Percentiles rank a stretch among this genome's conserved stretches.
These are phyloP conservation scores for Dichetophora obliterata DNA, from an alignment of 2,888 invertebrate species.

Conservation along the genomic window DNA sequence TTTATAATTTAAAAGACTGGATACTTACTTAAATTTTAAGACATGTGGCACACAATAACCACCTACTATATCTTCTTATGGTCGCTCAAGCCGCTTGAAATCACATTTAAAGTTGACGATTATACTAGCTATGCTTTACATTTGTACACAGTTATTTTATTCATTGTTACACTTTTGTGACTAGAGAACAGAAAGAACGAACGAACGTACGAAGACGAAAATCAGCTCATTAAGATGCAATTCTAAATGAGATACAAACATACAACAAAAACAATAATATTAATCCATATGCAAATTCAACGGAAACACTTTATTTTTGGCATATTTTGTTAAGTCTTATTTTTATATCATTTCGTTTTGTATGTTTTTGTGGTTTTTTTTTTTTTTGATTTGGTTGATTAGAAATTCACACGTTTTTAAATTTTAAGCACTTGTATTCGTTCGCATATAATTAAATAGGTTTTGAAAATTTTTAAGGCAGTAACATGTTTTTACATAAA, in stretches of 20 bases:
- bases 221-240: conserved; percentile 11
- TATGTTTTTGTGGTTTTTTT: background rate
- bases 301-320: conserved; percentile 32
- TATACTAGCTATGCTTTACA: background rate
- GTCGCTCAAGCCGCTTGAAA: background rate
- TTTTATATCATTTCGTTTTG: background rate
- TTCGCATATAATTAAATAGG: too few species aligned
- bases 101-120: too few species aligned
- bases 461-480: too few species aligned
- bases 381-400: conserved; percentile 8
- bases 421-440: background rate
- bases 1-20: background rate
- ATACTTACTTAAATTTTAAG: background rate
- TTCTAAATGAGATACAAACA: background rate
- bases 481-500: too few species aligned
- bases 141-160: conserved; percentile 13
- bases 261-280: conserved; percentile 13
- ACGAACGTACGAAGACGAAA: background rate
- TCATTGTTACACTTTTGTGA: background rate
- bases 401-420: conserved; percentile 1
- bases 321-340: background rate
- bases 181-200: background rate
- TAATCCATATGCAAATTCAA: conserved; percentile 26
- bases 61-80: background rate
- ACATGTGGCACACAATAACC: background rate